Base-by-base conservation (phyloP, 1,140 invertebrate species). In the Neodiprion virginianus region DNA sequence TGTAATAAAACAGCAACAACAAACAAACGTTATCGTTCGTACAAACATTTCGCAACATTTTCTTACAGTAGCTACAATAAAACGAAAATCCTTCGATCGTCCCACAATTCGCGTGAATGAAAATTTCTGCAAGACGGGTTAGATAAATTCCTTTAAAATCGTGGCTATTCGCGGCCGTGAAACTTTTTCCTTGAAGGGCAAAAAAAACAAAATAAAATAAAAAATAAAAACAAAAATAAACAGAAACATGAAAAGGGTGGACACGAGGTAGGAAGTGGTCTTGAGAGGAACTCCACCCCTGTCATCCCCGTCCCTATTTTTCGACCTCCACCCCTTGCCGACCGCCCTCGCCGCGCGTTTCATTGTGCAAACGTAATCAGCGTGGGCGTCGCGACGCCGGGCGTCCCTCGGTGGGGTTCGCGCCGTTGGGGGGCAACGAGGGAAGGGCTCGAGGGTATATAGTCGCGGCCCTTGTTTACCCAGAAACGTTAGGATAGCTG, bases 361-460 rank as follows among this genome's bases (percentile, higher is more conserved):
- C 53, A 61, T 61, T 61, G 53, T 61, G 53, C 53, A 61, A 61
- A 61, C 53, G 53, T 61, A 61, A 61, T 61, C 53, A 61, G 53
- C 53, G 53, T 61, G 53, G 53, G 53, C 53, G 53, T 61, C 53
- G 11, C 53, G 53, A 61, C 53, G 53, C 53, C 53, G n/a, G 11
- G 53, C 53, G 53, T 61, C 53, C 53, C 53, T 61, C 53, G 11
- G 8, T 61, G 53, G n/a, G 5, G 53, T 17, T 7, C 53, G 53
- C 53, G 3, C 53, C 11, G 53, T 61, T 17, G 53, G 53, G 28
- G n/a, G 53, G 53, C 53, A 5, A 7, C 4, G 53, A 61, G 53
- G 53, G 53, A 61, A 61, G 53, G 53, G 53, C 11, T 12, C 53
- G 11, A 8, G 53, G 53, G 53, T 61, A 61, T 40, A 40, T 40